Conservation (phyloP, 2,113 vertebrate genomes). For the Lepus timidus region DNA sequence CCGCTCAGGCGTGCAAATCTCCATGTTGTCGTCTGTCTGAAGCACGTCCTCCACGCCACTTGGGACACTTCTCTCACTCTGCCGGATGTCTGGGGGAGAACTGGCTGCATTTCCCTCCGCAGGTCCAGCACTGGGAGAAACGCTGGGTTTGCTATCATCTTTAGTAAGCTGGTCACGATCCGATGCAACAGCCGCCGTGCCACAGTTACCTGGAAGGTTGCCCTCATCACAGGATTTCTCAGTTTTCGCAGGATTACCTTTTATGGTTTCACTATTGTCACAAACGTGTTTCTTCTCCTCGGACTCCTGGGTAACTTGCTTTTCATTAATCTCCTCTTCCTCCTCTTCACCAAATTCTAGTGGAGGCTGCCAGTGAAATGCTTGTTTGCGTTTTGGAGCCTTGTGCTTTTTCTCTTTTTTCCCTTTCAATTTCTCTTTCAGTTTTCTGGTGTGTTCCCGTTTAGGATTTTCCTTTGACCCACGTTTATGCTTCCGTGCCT, state of each 20-base stretch:
- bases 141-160: slow-evolving; percentile 65
- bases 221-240: slow-evolving; percentile 62
- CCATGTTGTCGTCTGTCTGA: slow-evolving; percentile 92
- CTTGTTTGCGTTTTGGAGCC: slow-evolving; percentile 93
- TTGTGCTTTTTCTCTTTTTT: slow-evolving; percentile 94
- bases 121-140: slow-evolving; percentile 69
- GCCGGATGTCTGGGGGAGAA: slow-evolving; percentile 77
- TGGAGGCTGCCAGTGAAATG: slow-evolving; percentile 97
- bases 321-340: slow-evolving; percentile 88
- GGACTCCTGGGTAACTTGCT: slow-evolving; percentile 72
- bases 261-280: slow-evolving; percentile 69
- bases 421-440: slow-evolving; percentile 90
- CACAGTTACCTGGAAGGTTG: slow-evolving; percentile 56
- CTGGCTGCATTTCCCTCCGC: slow-evolving; percentile 72
- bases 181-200: not conserved
- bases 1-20: slow-evolving; percentile 94
- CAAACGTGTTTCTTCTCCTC: slow-evolving; percentile 78
- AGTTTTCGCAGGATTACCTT: slow-evolving; percentile 56
- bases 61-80: slow-evolving; percentile 72
- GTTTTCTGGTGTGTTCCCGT: slow-evolving; percentile 88
- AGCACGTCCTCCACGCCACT: slow-evolving; percentile 81
- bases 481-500: slow-evolving; percentile 91
- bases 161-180: slow-evolving; percentile 67
- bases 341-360: slow-evolving; percentile 97
- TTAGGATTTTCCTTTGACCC: slow-evolving; percentile 87